Percentiles rank a stretch among this genome's conserved stretches.
Conservation (phyloP, 2,888 invertebrate species). For the Selenia dentaria region DNA sequence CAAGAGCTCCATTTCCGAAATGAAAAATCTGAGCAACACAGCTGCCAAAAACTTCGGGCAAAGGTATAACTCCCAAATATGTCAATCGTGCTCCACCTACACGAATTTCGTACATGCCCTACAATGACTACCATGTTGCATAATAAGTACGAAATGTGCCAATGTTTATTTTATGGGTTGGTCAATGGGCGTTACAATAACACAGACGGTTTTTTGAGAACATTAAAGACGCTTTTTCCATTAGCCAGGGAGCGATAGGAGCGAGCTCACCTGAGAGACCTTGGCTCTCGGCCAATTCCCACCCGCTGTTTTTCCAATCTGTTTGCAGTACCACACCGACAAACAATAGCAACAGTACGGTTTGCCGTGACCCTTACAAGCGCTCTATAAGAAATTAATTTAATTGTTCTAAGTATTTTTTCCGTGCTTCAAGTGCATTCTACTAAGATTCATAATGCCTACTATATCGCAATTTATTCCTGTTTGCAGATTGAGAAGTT, state of each 20-base stretch:
- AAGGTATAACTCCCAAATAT: conserved; percentile 54
- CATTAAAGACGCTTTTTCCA: conserved; percentile 49
- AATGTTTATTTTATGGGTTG: conserved; percentile 50
- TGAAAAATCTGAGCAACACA: conserved; percentile 88
- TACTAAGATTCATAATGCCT: background rate
- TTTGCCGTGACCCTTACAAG: conserved; percentile 49
- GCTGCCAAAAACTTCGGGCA: conserved; percentile 75
- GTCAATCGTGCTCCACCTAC: conserved; percentile 23
- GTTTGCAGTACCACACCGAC: conserved; percentile 78
- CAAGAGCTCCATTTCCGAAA: conserved; percentile 94
- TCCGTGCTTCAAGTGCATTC: conserved; percentile 14
- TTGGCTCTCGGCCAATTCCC: conserved; percentile 77
- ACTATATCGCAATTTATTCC: conserved; percentile 1
- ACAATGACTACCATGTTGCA: conserved; percentile 30
- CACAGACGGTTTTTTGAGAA: conserved; percentile 45
- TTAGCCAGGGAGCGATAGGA: conserved; percentile 56
- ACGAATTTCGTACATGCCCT: conserved; percentile 20
- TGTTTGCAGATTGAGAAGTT: conserved; percentile 86
- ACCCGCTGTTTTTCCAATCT: conserved; percentile 67
- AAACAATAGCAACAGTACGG: conserved; percentile 77
- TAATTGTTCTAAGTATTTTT: conserved; percentile 7
- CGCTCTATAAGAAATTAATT: conserved; percentile 32
- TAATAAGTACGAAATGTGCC: conserved; percentile 43
- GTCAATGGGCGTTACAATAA: conserved; percentile 56
- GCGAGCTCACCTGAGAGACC: conserved; percentile 79